Percentiles rank a stretch among this genome's conserved stretches.
Evolutionary conservation across 2,113 vertebrate species (phyloP).

Genomic region (Nyctibius bracteatus): DNA sequence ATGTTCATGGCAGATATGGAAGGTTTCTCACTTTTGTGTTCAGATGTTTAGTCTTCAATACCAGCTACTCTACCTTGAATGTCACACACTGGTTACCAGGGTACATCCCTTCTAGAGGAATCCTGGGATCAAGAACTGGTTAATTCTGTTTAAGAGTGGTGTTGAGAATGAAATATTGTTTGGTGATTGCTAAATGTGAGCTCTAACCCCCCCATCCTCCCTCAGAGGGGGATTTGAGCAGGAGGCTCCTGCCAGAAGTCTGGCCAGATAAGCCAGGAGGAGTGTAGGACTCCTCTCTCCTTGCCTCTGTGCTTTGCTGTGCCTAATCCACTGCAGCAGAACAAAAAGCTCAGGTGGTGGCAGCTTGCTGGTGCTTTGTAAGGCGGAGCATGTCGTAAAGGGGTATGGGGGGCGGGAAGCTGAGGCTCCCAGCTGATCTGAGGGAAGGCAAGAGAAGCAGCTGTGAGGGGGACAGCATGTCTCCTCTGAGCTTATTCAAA

Average conservation of each 20-base stretch:
- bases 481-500: background rate
- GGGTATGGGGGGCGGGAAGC: background rate
- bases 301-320: background rate
- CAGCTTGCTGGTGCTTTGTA: background rate
- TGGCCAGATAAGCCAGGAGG: background rate
- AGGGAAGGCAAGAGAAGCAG: background rate
- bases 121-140: background rate
- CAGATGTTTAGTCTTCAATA: background rate
- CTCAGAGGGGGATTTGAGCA: background rate
- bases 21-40: background rate
- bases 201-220: background rate
- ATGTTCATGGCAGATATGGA: background rate
- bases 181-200: background rate
- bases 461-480: fast-evolving
- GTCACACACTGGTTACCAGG: background rate
- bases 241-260: background rate
- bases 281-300: background rate
- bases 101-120: background rate
- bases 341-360: background rate
- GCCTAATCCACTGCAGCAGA: background rate
- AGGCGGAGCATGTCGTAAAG: background rate
- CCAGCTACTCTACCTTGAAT: background rate
- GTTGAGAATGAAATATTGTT: background rate
- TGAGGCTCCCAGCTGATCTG: background rate
- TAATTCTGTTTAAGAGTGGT: background rate